Conservation (phyloP, 2,888 invertebrate species). For the Theretra japonica region DNA sequence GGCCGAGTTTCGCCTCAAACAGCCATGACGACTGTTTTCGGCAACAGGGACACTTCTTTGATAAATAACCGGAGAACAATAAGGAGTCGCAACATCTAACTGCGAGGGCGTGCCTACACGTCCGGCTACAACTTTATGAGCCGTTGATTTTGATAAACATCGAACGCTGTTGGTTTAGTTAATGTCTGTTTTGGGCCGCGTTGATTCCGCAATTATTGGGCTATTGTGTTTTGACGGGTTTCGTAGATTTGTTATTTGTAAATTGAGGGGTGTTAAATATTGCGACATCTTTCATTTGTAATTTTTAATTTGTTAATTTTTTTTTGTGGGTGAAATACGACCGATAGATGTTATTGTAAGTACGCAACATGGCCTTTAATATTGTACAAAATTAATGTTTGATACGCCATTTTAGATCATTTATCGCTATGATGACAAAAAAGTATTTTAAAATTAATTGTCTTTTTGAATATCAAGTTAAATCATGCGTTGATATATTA, state of each 20-base stretch:
- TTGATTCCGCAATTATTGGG: conserved; percentile 2
- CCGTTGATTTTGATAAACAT: conserved; percentile 45
- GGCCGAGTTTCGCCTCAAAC: conserved; percentile 42
- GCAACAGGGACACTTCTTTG: conserved; percentile 49
- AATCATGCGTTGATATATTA: no score
- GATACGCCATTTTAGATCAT: no score
- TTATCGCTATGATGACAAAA: no score
- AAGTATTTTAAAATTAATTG: no score
- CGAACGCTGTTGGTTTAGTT: conserved; percentile 15
- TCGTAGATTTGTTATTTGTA: neutral
- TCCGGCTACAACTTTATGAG: conserved; percentile 48
- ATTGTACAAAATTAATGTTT: no score
- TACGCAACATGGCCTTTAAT: no score
- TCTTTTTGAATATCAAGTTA: no score
- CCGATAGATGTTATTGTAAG: no score
- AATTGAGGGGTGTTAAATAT: no score
- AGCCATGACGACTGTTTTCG: conserved; percentile 49
- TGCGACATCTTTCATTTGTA: no score
- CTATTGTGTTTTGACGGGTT: neutral
- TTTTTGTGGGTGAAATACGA: no score
- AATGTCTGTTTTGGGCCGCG: conserved; percentile 21
- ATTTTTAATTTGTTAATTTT: no score
- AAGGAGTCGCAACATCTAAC: conserved; percentile 64
- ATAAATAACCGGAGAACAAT: conserved; percentile 67
- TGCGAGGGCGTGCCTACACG: conserved; percentile 49